phyloP scores from a whole-genome alignment of 2,113 vertebrate species.

The Halcyon malimbica region DNA sequence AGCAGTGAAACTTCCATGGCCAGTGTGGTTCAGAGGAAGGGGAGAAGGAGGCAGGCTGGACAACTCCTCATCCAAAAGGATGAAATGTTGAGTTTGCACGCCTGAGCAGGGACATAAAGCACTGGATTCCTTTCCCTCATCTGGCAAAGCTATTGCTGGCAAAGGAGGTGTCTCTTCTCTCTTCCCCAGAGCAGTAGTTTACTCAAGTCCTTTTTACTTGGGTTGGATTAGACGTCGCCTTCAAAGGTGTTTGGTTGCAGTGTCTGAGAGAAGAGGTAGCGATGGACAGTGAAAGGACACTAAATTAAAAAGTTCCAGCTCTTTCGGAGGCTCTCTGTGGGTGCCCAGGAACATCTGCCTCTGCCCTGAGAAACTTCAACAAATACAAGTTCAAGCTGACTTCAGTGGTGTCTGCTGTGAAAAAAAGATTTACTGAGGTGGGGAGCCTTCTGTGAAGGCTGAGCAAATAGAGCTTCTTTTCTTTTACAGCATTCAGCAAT shows the following conservation, averaged over 20 bases:
- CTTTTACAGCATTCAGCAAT: neutral
- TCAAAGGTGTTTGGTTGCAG: neutral
- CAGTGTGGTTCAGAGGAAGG: neutral
- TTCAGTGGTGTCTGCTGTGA: neutral
- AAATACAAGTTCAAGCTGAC: neutral
- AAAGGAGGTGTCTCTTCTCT: neutral
- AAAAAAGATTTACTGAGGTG: neutral
- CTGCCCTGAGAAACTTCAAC: neutral
- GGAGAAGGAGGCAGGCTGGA: neutral
- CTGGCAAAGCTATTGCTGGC: neutral
- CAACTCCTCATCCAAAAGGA: neutral
- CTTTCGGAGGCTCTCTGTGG: neutral
- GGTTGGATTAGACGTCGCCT: neutral
- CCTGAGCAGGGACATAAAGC: neutral
- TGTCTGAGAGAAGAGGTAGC: neutral
- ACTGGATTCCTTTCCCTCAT: neutral
- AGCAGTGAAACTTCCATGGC: neutral
- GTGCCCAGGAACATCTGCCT: neutral
- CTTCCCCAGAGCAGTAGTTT: neutral
- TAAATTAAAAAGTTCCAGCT: neutral
- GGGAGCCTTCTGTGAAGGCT: neutral
- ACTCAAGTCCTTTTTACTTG: neutral
- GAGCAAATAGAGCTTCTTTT: neutral
- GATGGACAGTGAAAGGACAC: neutral
- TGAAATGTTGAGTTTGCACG: neutral